Evolutionary conservation across 2,113 vertebrate genomes (phyloP), one percentile per base, ranked within the genome.

Genomic region (Amphiprion percula): DNA sequence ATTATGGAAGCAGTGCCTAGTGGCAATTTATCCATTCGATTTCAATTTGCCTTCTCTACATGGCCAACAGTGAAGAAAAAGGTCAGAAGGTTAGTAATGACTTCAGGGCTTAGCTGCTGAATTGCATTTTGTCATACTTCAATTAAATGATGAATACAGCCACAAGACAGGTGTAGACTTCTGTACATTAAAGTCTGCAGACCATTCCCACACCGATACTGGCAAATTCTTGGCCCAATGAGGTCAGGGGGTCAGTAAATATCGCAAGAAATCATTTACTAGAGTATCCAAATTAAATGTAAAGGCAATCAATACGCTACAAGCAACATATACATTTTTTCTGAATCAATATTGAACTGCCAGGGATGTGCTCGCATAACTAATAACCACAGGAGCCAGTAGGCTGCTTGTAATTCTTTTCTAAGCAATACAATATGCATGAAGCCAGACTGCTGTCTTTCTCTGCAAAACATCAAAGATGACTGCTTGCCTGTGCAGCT

Each of bases 381-480:
- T 50, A 76, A 91, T 78, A 80, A 67, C 70, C 73, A 47, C 78
- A 74, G 84, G 75, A 89, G 76, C 68, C 67, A 73, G 71, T 79
- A 39, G 60, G 52, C 67, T 75, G 79, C 62, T 77, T 85, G 68
- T 73, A 72, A 88, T 84, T 85, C 69, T 64, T 83, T 72, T 72
- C 77, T 65, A 28, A 70, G 64, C 63, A 56, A 89, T 93, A 84
- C 80, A 91, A 91, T 87, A 91, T 92, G 81, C 79, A 92, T 88
- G 81, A 91, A 81, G 80, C 67, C 79, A 68, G 71, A 80, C 80
- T 76, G 76, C 59, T 81, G 75, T 80, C 69, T 86, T 71, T 85
- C 86, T 88, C 82, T 85, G 65, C 72, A 69, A 83, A 88, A 89
- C 86, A 82, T 88, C 85, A 83, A 88, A 93, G 87, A 88, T 82